A percentile compares a stretch with the other conserved stretches of the same genome.
Conservation (phyloP, 2,113 vertebrate genomes). For the Cyprinodon variegatus region DNA sequence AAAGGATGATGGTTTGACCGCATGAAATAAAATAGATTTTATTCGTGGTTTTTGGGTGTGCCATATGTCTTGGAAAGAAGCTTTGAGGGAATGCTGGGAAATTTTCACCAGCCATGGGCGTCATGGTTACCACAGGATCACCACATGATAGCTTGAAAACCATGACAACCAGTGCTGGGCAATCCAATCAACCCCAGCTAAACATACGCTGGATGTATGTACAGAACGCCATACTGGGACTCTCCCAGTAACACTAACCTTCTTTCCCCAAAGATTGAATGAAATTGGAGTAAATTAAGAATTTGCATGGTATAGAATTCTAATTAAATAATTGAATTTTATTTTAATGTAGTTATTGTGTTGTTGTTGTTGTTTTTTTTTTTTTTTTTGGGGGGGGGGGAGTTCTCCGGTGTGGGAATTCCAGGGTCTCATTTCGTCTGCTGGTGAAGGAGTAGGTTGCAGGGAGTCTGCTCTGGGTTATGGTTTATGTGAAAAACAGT, state of each 20-base stretch:
- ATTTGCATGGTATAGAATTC: background rate
- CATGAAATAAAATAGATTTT: background rate
- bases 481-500: too few species aligned
- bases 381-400: too few species aligned
- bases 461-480: too few species aligned
- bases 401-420: too few species aligned
- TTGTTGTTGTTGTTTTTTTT: too few species aligned
- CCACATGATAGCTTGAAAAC: conserved; percentile 61
- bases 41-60: conserved; percentile 1
- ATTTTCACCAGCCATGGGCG: conserved; percentile 29
- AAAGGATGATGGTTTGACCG: conserved; percentile 12
- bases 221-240: conserved; percentile 22
- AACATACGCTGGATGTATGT: conserved; percentile 22
- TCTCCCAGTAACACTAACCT: background rate
- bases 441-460: too few species aligned
- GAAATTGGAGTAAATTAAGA: background rate
- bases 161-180: conserved; percentile 70
- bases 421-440: too few species aligned
- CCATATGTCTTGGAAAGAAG: conserved; percentile 24
- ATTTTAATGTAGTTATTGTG: too few species aligned
- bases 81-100: conserved; percentile 56
- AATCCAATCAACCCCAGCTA: conserved; percentile 35
- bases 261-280: too few species aligned
- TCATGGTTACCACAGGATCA: conserved; percentile 55
- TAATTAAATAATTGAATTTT: background rate